These are phyloP conservation scores for Agonopterix arenella DNA, from an alignment of 2,888 invertebrate genomes.

Conservation along the genomic window DNA sequence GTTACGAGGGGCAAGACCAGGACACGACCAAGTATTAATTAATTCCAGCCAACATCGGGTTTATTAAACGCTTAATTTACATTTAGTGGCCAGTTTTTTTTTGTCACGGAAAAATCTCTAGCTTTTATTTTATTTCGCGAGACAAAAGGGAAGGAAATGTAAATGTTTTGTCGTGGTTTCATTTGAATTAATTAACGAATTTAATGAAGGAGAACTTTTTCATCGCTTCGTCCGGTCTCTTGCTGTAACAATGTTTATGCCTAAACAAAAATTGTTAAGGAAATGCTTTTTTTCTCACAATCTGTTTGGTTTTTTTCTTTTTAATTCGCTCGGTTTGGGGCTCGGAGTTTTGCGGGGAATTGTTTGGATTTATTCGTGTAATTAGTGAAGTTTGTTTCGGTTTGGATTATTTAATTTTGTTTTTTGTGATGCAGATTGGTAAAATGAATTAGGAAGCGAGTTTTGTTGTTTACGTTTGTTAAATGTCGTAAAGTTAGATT, in stretches of 20 bases:
- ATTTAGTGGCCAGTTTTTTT: conserved; percentile 51
- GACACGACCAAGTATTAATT: conserved; percentile 66
- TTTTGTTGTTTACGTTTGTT: conserved; percentile 39
- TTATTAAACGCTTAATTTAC: conserved; percentile 71
- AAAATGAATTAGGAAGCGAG: conserved; percentile 52
- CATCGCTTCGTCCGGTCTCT: conserved; percentile 47
- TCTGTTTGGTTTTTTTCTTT: conserved; percentile 60
- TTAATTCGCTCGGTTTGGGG: conserved; percentile 62
- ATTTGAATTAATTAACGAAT: conserved; percentile 76
- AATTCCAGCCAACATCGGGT: conserved; percentile 59
- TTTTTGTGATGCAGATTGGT: conserved; percentile 56
- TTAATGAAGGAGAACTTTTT: conserved; percentile 73
- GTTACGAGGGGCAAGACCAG: conserved; percentile 49
- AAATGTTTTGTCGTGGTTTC: conserved; percentile 72
- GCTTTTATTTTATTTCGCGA: conserved; percentile 50
- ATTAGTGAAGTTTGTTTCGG: conserved; percentile 72
- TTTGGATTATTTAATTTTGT: conserved; percentile 65
- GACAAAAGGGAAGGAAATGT: conserved; percentile 57
- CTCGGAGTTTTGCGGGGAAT: conserved; percentile 47
- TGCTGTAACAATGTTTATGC: conserved; percentile 72
- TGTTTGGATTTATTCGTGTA: conserved; percentile 74
- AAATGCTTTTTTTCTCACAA: conserved; percentile 61
- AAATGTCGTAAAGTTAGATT: conserved; percentile 28
- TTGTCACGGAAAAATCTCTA: conserved; percentile 37
- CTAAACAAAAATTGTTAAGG: conserved; percentile 74